Base-by-base conservation (phyloP, 2,797 vertebrate species). In the Sandelia bainsii region DNA sequence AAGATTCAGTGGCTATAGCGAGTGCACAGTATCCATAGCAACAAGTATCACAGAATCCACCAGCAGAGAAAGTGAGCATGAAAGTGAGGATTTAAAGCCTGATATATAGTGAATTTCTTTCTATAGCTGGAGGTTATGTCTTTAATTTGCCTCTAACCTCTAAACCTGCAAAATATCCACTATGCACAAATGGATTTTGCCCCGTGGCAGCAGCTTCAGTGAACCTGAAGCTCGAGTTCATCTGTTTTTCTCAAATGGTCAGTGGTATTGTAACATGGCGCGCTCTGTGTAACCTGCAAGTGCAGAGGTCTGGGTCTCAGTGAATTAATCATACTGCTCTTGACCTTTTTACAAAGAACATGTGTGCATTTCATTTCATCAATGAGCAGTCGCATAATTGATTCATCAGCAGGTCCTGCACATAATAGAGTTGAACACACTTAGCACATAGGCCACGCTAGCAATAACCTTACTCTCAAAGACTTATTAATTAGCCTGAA, bases 281-380 rank as follows among this genome's bases (percentile, higher is more conserved):
- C 22, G 69, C 75, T 56, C 27, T 75, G 32, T 75, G 52, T 87
- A 71, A 87, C 87, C 84, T 64, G 34, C 69, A 68, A 70, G 64
- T 53, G 61, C 69, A 69, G 62, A 79, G 62, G 77, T 45, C 71
- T 25, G 58, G 71, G 49, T 79, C 82, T 63, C 61, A 78, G 77
- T 83, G 69, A 90, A 93, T 93, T 84, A 91, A 92, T 90, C 79
- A 83, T 79, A 77, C 48, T 19, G 44, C 83, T 82, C 80, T 80
- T 92, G 92, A 93, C 92, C 91, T 95, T 94, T 34, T 93, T 64
- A 69, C 66, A 54, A 58, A 84, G 82, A 81, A 52, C 85, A 81
- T 66, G 72, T 68, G 76, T 77, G 83, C 81, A 80, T 89, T 89
- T 84, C 3, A 51, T 87, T 72, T 78, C 81, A 71, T 83, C 79